These are phyloP conservation scores for Elephas maximus DNA, from an alignment of 2,113 vertebrate genomes.

Conservation along the genomic window DNA sequence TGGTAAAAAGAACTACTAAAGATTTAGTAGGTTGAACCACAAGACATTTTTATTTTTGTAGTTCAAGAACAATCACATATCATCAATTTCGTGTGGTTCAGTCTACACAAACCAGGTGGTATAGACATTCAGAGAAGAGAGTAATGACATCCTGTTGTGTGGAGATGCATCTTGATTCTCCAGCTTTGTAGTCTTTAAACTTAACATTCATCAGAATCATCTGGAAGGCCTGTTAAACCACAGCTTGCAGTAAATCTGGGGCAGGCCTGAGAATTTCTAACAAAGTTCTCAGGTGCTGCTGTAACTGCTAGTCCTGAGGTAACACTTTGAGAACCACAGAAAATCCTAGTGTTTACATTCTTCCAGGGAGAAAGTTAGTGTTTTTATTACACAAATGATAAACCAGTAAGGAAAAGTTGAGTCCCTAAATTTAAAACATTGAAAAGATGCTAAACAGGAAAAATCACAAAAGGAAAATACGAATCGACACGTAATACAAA, in stretches of 20 bases:
- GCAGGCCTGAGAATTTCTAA: not conserved
- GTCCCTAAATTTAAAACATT: not conserved
- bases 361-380: not conserved
- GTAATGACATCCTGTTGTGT: not conserved
- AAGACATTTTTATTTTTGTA: not conserved
- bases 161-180: not conserved
- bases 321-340: not conserved
- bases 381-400: not conserved
- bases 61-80: not conserved
- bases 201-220: not conserved
- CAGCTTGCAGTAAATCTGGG: not conserved
- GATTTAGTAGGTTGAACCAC: not conserved
- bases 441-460: not conserved
- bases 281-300: not conserved
- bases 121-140: not conserved
- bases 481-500: constrained; percentile 19
- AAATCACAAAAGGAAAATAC: constrained; percentile 31
- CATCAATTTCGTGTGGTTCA: not conserved
- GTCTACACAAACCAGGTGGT: not conserved
- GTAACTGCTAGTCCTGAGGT: not conserved
- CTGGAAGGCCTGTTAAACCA: not conserved
- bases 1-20: not conserved
- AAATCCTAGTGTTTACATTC: not conserved
- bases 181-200: not conserved
- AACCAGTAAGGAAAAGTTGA: constrained; percentile 10